Base-by-base conservation (phyloP, 1,140 invertebrate species). In the Carposina sasakii region DNA sequence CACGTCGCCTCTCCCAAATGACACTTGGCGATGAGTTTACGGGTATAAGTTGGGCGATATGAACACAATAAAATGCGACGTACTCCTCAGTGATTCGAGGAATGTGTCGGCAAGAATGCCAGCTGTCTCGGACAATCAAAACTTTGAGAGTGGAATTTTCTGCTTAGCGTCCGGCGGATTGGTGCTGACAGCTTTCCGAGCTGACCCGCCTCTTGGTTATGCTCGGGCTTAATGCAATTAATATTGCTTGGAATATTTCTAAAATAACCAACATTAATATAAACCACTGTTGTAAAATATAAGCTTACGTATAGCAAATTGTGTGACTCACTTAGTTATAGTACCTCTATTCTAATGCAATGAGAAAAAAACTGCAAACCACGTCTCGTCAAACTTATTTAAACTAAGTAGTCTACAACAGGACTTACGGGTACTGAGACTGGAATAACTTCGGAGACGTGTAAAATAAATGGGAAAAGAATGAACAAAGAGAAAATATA, bases 121-220 rank as follows among this genome's bases (percentile, higher is more conserved):
- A 77, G 70, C 74, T 81, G 76, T 63, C 66, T 68, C 61, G 74
- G 71, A 77, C 76, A 81, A 81, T 81, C 74, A 77, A 77, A 77
- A 81, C 75, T 76, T 81, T 67, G 49, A 52, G 46, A 62, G 60
- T 60, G 76, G 72, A 81, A 81, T 81, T 81, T 81, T 81, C 76
- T 81, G 74, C 76, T 76, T 67, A 71, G 56, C 66, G 74, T 75
- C 72, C 62, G 61, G 49, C 50, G 63, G 62, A 74, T 71, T 77
- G 72, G 61, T 53, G 41, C 48, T 58, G 76, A 75, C 76, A 74
- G 68, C 58, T 3, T 19, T 9, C 9, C 9, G 28, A 23, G 34
- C 23, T 30, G 34, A 13, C 16, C 19, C 42, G 37, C 33, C 30
- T 34, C 39, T 34, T 41, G 20, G 37, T n/a, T n/a, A n/a, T n/a